Percentiles rank a stretch among this genome's conserved stretches.
Evolutionary conservation across 2,888 invertebrate genomes (phyloP).

Genomic region (Alentia gelatinosa): DNA sequence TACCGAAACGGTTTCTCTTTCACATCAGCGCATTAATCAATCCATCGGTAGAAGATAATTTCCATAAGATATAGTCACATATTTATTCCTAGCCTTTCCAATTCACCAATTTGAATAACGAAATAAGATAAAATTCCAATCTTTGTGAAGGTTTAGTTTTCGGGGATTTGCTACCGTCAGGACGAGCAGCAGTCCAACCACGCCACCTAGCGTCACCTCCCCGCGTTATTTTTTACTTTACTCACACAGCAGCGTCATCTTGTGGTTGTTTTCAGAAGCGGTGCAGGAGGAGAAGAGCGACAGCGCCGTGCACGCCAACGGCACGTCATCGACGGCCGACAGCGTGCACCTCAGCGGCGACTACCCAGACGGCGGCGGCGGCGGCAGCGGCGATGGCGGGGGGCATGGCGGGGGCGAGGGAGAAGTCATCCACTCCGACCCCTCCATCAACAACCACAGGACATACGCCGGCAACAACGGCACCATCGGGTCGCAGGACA

Average conservation of each 20-base stretch:
- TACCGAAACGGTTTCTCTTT: too few species aligned
- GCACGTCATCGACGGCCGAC: constrained; percentile 48
- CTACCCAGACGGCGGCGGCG: constrained; percentile 22
- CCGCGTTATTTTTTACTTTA: too few species aligned
- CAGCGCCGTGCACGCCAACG: constrained; percentile 49
- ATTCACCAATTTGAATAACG: too few species aligned
- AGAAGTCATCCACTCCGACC: constrained; percentile 41
- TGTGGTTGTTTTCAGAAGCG: constrained; percentile 44
- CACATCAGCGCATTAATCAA: too few species aligned
- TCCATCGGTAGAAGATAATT: too few species aligned
- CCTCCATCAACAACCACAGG: constrained; percentile 46
- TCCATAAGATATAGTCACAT: too few species aligned
- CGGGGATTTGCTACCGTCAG: too few species aligned
- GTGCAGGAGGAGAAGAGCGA: constrained; percentile 54
- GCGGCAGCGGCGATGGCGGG: neutral
- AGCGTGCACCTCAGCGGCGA: constrained; percentile 51
- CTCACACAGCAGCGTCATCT: neutral
- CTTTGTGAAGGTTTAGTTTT: too few species aligned
- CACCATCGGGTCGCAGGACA: neutral
- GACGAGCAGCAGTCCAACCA: too few species aligned
- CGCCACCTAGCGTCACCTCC: too few species aligned
- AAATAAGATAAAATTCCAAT: too few species aligned
- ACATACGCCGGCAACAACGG: constrained; percentile 40
- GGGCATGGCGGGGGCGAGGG: neutral
- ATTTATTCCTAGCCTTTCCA: too few species aligned